Conservation (phyloP, 2,888 invertebrate genomes). For the Prosapia bicincta region DNA sequence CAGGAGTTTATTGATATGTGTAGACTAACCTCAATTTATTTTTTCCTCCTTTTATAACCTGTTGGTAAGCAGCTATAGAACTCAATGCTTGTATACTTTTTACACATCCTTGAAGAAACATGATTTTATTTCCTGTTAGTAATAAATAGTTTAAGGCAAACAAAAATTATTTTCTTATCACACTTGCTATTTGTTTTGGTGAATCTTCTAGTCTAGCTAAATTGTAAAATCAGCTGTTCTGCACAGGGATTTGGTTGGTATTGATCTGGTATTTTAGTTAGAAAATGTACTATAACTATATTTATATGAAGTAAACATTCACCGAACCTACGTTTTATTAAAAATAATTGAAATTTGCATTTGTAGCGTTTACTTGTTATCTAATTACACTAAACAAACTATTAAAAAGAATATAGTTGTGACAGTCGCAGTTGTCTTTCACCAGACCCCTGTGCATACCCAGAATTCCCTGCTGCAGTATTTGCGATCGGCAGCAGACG, state of each 20-base stretch:
- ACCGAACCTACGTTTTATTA: not conserved
- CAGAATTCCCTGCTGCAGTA: constrained; percentile 40
- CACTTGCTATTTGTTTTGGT: not conserved
- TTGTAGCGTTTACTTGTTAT: not conserved
- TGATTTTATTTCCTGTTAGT: not conserved
- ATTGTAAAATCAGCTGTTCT: constrained; percentile 25
- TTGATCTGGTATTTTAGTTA: constrained; percentile 19
- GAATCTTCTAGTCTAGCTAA: not conserved
- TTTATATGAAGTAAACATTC: not conserved
- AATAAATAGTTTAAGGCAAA: no score
- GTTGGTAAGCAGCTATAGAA: not conserved
- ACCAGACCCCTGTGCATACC: constrained; percentile 33
- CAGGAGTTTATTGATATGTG: no score
- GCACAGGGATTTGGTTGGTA: constrained; percentile 27
- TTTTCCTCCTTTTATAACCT: not conserved
- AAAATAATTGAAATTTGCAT: not conserved
- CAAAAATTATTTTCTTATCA: not conserved
- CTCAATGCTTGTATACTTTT: constrained; percentile 6
- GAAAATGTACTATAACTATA: not conserved
- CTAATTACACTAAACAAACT: not conserved
- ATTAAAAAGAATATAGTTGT: not conserved
- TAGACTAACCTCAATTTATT: not conserved
- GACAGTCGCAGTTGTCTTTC: constrained; percentile 30
- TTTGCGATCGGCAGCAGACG: constrained; percentile 39
- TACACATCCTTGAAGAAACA: constrained; percentile 14